Evolutionary conservation across 1,140 invertebrate species (phyloP).

Genomic region (Papilio glaucus): DNA sequence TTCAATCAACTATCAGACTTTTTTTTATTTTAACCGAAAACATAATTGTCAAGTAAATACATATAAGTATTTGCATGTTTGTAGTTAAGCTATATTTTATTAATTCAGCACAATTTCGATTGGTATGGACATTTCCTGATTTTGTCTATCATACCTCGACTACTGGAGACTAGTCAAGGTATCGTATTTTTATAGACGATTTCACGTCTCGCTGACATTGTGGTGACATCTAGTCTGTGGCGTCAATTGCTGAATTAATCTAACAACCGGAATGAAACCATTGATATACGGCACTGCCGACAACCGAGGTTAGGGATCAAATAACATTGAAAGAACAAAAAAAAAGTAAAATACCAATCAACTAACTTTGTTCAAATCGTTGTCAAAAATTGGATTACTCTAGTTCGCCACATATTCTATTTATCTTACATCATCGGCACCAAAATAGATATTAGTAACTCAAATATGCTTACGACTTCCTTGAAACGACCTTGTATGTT

Average conservation of each 20-base stretch:
- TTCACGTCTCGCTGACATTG: conserved; percentile 14
- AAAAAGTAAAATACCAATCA: background rate
- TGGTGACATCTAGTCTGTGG: conserved; percentile 17
- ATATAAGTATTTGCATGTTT: too few species aligned
- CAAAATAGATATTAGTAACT: background rate
- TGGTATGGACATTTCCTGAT: conserved; percentile 1
- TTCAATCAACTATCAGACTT: too few species aligned
- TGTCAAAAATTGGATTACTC: too few species aligned
- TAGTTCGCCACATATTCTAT: background rate
- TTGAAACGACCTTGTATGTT: background rate
- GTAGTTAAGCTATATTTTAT: background rate
- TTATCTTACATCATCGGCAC: background rate
- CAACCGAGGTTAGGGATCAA: background rate
- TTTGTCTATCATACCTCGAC: background rate
- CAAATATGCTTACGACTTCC: background rate
- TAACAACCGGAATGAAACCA: conserved; percentile 23
- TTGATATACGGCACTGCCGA: background rate
- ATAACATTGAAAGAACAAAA: background rate
- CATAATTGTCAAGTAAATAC: too few species aligned
- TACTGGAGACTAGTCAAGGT: background rate
- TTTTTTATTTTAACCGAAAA: too few species aligned
- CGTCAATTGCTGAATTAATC: conserved; percentile 16
- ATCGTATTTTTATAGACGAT: background rate
- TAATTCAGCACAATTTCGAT: conserved; percentile 5
- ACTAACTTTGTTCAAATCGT: too few species aligned